Conservation (phyloP, 1,140 invertebrate species). For the Leptinotarsa texana region DNA sequence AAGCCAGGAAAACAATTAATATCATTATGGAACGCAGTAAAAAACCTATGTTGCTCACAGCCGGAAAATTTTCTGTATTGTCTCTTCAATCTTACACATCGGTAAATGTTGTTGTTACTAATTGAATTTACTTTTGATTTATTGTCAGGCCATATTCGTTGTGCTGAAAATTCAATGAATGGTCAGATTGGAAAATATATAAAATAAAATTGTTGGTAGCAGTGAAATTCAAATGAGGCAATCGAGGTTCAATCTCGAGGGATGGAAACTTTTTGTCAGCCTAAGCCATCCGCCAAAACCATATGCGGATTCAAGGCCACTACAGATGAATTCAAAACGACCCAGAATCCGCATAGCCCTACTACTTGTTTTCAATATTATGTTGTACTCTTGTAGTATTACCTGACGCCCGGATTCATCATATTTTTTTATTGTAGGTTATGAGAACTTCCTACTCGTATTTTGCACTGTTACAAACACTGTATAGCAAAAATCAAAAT, state of each 20-base stretch:
- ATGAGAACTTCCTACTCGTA: slow-evolving; percentile 26
- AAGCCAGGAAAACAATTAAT: slow-evolving; percentile 38
- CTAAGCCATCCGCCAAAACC: no score
- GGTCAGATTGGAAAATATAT: not conserved
- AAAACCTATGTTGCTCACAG: slow-evolving; percentile 45
- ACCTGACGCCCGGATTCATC: not conserved
- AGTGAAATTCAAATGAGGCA: no score
- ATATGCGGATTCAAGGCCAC: no score
- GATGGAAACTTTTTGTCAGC: no score
- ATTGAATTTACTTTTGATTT: not conserved
- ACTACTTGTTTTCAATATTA: no score
- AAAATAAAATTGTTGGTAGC: not conserved
- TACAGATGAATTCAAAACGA: no score
- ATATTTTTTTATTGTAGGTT: slow-evolving; percentile 24
- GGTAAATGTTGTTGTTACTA: slow-evolving; percentile 14
- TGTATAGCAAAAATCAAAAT: slow-evolving; percentile 3
- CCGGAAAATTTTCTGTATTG: slow-evolving; percentile 44
- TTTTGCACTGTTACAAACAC: slow-evolving; percentile 29
- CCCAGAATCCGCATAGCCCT: no score
- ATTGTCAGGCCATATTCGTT: no score
- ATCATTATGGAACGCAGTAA: slow-evolving; percentile 48
- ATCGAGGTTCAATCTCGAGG: no score
- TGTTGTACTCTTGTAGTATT: no score
- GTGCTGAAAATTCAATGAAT: no score
- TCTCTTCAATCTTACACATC: slow-evolving; percentile 26